Percentiles rank a stretch among this genome's conserved stretches.
phyloP scores from a whole-genome alignment of 2,113 vertebrate genomes.

The Lampris incognitus region DNA sequence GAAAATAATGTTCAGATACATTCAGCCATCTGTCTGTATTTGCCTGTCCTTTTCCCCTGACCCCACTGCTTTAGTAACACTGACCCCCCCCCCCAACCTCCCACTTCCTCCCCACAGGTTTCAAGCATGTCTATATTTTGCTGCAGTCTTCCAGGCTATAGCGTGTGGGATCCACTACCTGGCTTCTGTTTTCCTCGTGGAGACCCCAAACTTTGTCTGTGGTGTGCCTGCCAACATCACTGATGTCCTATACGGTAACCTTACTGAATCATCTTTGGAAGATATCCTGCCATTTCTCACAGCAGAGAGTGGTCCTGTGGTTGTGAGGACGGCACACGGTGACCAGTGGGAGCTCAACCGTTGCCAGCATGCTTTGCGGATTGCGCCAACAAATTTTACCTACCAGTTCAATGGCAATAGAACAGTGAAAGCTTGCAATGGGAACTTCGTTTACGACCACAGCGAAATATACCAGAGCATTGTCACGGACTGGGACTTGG shows the following conservation, averaged over 20 bases:
- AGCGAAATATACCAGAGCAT: constrained; percentile 87
- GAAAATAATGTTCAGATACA: too few species aligned
- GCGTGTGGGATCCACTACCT: constrained; percentile 95
- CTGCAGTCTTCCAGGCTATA: constrained; percentile 89
- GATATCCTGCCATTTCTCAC: constrained; percentile 83
- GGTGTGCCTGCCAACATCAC: constrained; percentile 84
- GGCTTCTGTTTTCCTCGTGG: constrained; percentile 91
- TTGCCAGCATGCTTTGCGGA: constrained; percentile 83
- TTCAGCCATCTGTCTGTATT: too few species aligned
- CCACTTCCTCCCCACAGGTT: constrained; percentile 80
- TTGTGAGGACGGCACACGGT: constrained; percentile 83
- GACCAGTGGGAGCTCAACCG: constrained; percentile 91
- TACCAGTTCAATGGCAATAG: constrained; percentile 86
- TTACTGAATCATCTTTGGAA: constrained; percentile 77
- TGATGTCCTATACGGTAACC: constrained; percentile 82
- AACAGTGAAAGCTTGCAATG: constrained; percentile 79
- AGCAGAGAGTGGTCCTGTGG: constrained; percentile 74
- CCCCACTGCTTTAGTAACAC: too few species aligned
- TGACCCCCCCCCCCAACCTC: too few species aligned
- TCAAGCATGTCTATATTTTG: constrained; percentile 91
- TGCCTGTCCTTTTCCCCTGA: too few species aligned
- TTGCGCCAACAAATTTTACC: constrained; percentile 54
- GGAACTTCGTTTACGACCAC: constrained; percentile 86
- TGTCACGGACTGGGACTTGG: constrained; percentile 91
- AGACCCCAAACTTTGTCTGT: constrained; percentile 88